Evolutionary conservation across 2,888 invertebrate genomes (phyloP).

Genomic region (Hypolimnas misippus): DNA sequence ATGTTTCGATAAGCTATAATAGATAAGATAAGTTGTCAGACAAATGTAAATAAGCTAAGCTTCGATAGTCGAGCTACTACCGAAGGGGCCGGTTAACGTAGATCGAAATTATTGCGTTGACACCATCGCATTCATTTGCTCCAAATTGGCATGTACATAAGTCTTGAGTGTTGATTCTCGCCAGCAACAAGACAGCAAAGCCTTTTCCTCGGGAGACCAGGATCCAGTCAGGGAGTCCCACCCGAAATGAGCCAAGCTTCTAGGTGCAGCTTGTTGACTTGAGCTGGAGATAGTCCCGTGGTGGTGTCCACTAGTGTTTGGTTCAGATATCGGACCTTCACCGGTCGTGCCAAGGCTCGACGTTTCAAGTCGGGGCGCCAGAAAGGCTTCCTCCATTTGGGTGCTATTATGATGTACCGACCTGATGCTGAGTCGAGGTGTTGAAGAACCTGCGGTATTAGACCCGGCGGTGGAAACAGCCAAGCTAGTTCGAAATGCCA

Average conservation of each 20-base stretch:
- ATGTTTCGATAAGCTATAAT: slow-evolving; percentile 40
- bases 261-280: slow-evolving; percentile 23
- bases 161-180: slow-evolving; percentile 35
- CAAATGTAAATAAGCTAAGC: slow-evolving; percentile 33
- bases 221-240: slow-evolving; percentile 31
- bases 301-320: neutral
- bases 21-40: slow-evolving; percentile 30
- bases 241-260: slow-evolving; percentile 30
- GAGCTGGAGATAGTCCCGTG: slow-evolving; percentile 9
- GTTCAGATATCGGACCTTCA: neutral
- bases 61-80: slow-evolving; percentile 37
- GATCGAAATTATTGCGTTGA: slow-evolving; percentile 15
- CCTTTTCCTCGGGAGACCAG: slow-evolving; percentile 22
- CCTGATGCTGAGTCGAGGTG: slow-evolving; percentile 29
- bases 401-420: slow-evolving; percentile 30
- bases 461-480: slow-evolving; percentile 36
- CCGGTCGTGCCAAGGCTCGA: neutral
- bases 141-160: slow-evolving; percentile 36
- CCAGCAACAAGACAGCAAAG: slow-evolving; percentile 29
- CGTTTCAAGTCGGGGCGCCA: neutral
- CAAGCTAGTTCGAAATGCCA: slow-evolving; percentile 38
- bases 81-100: slow-evolving; percentile 16
- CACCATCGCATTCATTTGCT: slow-evolving; percentile 34
- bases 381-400: slow-evolving; percentile 28
- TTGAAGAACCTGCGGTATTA: slow-evolving; percentile 33